These are phyloP conservation scores for Meda fulgida DNA, from an alignment of 2,797 vertebrate genomes.

Conservation along the genomic window DNA sequence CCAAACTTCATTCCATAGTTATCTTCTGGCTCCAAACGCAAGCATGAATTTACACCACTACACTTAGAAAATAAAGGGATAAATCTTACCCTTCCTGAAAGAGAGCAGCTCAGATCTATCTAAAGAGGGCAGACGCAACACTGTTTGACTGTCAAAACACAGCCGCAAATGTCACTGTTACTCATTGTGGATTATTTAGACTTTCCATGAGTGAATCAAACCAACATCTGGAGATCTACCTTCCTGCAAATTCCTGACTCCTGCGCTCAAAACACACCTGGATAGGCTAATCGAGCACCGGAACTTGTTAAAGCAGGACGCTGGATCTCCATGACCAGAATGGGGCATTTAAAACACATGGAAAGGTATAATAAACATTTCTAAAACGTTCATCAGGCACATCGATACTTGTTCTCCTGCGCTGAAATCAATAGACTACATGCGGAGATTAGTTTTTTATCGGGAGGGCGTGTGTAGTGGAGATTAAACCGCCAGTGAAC, in stretches of 20 bases:
- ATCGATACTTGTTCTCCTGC: constrained; percentile 70
- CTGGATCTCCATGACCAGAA: constrained; percentile 5
- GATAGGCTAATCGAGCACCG: not conserved
- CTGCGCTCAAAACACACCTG: not conserved
- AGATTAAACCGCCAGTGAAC: constrained; percentile 37
- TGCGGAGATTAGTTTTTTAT: constrained; percentile 16
- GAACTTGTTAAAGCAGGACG: not conserved
- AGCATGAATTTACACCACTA: constrained; percentile 76
- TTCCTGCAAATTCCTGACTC: not conserved
- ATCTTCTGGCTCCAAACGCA: constrained; percentile 78
- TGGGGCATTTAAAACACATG: constrained; percentile 57
- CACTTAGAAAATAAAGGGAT: constrained; percentile 79
- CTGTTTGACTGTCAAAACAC: constrained; percentile 75
- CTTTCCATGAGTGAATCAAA: constrained; percentile 62
- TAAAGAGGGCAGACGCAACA: constrained; percentile 74
- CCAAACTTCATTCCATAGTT: constrained; percentile 58
- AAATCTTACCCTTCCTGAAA: constrained; percentile 49
- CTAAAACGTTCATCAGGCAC: constrained; percentile 84
- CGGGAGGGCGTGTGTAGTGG: not conserved
- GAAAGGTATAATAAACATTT: constrained; percentile 65
- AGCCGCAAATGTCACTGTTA: constrained; percentile 63
- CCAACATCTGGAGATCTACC: not conserved
- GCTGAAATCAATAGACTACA: constrained; percentile 49
- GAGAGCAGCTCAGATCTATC: constrained; percentile 47
- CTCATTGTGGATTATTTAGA: constrained; percentile 11